A percentile compares a stretch with the other conserved stretches of the same genome.
Conservation (phyloP, 2,113 vertebrate species). For the Neolamprologus sp. region DNA sequence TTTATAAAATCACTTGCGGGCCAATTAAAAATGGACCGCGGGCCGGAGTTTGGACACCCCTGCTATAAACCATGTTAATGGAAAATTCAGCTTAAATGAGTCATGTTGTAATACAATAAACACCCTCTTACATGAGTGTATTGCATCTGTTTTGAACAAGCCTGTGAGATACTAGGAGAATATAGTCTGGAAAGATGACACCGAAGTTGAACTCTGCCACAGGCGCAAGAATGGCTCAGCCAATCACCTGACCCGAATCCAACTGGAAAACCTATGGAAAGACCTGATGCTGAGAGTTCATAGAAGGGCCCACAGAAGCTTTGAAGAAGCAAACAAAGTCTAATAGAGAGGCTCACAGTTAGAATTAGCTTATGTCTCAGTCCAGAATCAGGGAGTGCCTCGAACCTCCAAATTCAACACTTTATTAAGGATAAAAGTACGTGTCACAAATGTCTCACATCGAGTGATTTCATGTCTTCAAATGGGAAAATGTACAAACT, state of each 20-base stretch:
- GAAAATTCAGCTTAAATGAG: not conserved
- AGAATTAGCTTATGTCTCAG: not conserved
- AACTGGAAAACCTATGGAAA: fast-evolving
- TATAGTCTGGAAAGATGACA: not conserved
- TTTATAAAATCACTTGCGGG: not conserved
- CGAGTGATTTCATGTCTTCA: not conserved
- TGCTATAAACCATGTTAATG: not conserved
- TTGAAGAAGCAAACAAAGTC: not conserved
- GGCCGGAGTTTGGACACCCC: not conserved
- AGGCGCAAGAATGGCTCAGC: not conserved
- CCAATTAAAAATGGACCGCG: not conserved
- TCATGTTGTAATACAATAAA: fast-evolving
- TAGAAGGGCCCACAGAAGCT: not conserved
- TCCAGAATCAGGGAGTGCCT: not conserved
- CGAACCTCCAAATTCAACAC: not conserved
- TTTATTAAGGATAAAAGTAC: not conserved
- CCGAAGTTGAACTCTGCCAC: not conserved
- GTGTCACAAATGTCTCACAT: not conserved
- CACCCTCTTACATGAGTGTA: not conserved
- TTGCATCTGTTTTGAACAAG: not conserved
- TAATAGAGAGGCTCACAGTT: fast-evolving
- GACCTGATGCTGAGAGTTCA: not conserved
- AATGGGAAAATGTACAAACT: not conserved
- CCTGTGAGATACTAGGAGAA: not conserved
- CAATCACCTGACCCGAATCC: not conserved